Evolutionary conservation across 2,797 vertebrate genomes (phyloP).

Genomic region (Cryptoprocta ferox): DNA sequence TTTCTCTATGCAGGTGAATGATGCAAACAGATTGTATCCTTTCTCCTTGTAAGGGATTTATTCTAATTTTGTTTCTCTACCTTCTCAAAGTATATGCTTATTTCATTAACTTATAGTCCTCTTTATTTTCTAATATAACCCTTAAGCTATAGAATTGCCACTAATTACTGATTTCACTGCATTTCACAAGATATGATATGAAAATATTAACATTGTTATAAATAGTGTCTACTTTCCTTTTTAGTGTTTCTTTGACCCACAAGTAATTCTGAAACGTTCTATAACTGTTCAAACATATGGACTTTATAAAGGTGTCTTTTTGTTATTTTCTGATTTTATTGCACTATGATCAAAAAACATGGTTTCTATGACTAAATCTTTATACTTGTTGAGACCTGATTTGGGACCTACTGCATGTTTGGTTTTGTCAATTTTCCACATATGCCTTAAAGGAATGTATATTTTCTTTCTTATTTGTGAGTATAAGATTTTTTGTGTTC

Average conservation of each 20-base stretch:
- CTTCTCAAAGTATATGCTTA: background rate
- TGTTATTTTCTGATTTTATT: background rate
- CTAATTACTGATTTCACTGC: conserved; percentile 27
- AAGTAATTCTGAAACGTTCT: background rate
- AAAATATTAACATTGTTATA: background rate
- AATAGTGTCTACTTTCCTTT: background rate
- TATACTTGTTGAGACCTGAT: background rate
- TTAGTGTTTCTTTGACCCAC: background rate
- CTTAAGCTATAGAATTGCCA: background rate
- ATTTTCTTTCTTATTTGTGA: background rate
- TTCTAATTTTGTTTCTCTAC: background rate
- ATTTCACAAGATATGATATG: background rate
- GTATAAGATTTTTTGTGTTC: background rate
- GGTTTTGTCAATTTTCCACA: background rate
- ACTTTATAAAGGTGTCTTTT: background rate
- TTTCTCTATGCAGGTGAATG: background rate
- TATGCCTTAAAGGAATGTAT: background rate
- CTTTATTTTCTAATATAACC: background rate
- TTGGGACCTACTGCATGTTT: background rate
- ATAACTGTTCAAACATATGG: background rate
- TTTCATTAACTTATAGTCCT: background rate
- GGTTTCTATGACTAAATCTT: background rate
- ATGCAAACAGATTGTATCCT: background rate
- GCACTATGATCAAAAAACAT: background rate
- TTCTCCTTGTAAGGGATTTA: background rate